Conservation (phyloP, 2,797 vertebrate genomes). For the Gouania willdenowi region DNA sequence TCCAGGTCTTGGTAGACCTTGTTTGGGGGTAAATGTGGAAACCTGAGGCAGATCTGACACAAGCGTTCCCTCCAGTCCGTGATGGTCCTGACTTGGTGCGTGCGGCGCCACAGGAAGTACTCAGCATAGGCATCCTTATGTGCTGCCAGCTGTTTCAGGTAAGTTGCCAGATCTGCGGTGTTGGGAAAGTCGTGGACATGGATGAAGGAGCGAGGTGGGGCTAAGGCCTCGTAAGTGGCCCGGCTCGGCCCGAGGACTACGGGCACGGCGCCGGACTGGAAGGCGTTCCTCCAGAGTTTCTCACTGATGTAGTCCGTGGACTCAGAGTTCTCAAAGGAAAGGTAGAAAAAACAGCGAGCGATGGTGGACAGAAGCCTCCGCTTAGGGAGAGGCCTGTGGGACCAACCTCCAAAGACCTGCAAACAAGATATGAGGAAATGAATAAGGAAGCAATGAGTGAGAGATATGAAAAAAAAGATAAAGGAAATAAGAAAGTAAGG, state of each 20-base stretch:
- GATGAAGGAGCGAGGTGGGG: slow-evolving; percentile 82
- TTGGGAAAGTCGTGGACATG: slow-evolving; percentile 86
- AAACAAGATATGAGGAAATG: too few species aligned
- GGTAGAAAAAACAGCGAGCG: slow-evolving; percentile 87
- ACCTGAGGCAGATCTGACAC: slow-evolving; percentile 79
- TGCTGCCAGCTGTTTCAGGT: slow-evolving; percentile 65
- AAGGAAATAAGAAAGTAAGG: too few species aligned
- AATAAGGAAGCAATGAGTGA: too few species aligned
- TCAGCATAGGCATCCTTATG: slow-evolving; percentile 70
- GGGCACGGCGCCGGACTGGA: slow-evolving; percentile 78
- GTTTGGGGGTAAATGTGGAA: slow-evolving; percentile 54
- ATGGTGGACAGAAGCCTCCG: slow-evolving; percentile 75
- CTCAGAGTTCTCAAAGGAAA: slow-evolving; percentile 88
- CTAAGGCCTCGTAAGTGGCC: slow-evolving; percentile 78
- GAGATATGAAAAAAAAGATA: too few species aligned
- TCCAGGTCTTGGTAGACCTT: slow-evolving; percentile 73
- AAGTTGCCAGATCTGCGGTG: slow-evolving; percentile 68
- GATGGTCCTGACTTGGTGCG: slow-evolving; percentile 70
- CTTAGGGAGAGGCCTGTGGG: slow-evolving; percentile 48
- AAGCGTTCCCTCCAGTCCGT: slow-evolving; percentile 84
- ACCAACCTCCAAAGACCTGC: slow-evolving; percentile 76
- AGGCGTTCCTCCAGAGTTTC: slow-evolving; percentile 90
- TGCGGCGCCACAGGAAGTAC: slow-evolving; percentile 79
- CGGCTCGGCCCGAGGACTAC: slow-evolving; percentile 84
- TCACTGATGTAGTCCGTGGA: slow-evolving; percentile 91